Evolutionary conservation across 2,113 vertebrate species (phyloP).

Genomic region (Rhipidura dahli): DNA sequence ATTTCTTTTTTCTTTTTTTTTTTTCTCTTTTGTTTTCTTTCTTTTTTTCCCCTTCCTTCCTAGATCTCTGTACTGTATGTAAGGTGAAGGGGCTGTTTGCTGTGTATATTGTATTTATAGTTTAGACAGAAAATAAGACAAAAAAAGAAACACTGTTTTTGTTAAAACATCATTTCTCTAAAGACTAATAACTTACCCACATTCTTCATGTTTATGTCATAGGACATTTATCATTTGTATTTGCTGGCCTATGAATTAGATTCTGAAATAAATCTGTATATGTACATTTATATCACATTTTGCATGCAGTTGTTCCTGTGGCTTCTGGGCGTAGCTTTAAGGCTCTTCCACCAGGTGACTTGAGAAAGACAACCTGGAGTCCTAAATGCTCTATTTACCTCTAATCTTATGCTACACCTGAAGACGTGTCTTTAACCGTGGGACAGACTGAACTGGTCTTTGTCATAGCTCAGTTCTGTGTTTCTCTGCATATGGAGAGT

Average conservation of each 20-base stretch:
- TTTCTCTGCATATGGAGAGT: neutral
- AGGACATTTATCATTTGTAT: neutral
- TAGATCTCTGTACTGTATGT: neutral
- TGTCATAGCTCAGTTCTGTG: neutral
- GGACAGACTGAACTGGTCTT: neutral
- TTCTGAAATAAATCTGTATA: neutral
- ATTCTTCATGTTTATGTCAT: neutral
- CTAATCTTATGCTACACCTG: neutral
- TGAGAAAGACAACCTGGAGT: neutral
- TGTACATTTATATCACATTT: neutral
- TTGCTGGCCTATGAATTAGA: neutral
- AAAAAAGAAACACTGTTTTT: neutral
- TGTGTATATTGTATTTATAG: neutral
- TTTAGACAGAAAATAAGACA: neutral
- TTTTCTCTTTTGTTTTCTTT: neutral
- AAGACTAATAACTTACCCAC: neutral
- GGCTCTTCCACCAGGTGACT: neutral
- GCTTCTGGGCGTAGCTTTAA: rapidly evolving
- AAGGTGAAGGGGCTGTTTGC: neutral
- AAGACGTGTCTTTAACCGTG: neutral
- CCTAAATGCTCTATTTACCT: neutral
- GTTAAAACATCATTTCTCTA: neutral
- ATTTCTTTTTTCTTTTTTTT: neutral
- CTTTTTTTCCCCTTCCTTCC: rapidly evolving
- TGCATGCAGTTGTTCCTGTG: neutral